Base-by-base conservation (phyloP, 2,888 invertebrate genomes). In the Apocheima hispidaria region DNA sequence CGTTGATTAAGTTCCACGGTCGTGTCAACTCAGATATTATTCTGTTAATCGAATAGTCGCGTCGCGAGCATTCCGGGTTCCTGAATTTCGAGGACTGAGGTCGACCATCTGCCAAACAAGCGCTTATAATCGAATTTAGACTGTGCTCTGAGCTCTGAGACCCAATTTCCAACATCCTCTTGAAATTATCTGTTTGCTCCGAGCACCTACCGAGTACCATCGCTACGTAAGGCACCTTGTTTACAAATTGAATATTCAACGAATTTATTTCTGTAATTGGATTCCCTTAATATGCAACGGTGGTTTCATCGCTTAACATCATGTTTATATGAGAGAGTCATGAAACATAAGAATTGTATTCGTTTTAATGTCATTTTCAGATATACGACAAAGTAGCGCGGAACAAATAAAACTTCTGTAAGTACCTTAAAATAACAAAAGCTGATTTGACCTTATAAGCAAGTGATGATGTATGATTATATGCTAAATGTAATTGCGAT, bases 81-180 rank as follows among this genome's bases (percentile, higher is more conserved):
- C 60, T 60, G 68, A 70, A 74, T 71, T 78, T 69, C 52, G 60
- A 52, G 60, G 55, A 69, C 64, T 67, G 58, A 60, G 65, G 66
- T 66, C 65, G 66, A 62, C 63, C 65, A 64, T 73, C 70, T 74
- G 72, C 71, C 73, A 76, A 76, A 74, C 70, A 73, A 72, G 69
- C 71, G 69, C 70, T 73, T 66, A 65, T 79, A 79, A 82, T 82
- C 79, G 71, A 79, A 80, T 81, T 77, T 77, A 69, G 66, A 68
- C 68, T 70, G 68, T 67, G 51, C 26, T 50, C 41, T 50, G 72
- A 77, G 77, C 76, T 77, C 68, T 64, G 63, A 65, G 64, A 69
- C 68, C 70, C 63, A 72, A 73, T 78, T 76, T 62, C 61, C 62
- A 63, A 50, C 44, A 63, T 64, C 57, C 67, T 71, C 61, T 64